phyloP scores from a whole-genome alignment of 2,113 vertebrate genomes.

The Bettongia penicillata region DNA sequence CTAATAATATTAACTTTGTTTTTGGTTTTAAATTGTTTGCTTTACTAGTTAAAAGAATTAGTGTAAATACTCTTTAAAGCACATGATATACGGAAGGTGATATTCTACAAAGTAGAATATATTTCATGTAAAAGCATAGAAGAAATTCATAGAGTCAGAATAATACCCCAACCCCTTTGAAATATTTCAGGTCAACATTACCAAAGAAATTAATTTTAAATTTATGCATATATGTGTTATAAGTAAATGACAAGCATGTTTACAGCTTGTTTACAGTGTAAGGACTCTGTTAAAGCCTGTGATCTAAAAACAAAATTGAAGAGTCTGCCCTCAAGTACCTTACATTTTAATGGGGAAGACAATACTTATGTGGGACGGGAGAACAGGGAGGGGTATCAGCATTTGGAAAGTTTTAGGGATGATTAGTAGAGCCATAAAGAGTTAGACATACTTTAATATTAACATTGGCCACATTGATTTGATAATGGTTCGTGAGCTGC shows the following conservation, averaged over 20 bases:
- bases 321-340: neutral
- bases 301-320: neutral
- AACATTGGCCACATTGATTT: neutral
- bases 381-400: neutral
- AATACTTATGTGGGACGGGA: neutral
- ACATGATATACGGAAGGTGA: neutral
- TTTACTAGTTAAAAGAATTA: slow-evolving; percentile 4
- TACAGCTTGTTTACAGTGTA: neutral
- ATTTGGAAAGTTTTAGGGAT: neutral
- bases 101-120: neutral
- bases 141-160: neutral
- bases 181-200: neutral
- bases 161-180: neutral
- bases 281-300: neutral
- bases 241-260: neutral
- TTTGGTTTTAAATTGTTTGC: slow-evolving; percentile 4
- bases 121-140: neutral
- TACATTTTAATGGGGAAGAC: neutral
- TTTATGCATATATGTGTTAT: neutral
- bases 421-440: too few relatives aligned
- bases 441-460: neutral
- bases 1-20: neutral
- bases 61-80: neutral
- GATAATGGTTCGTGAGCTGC: neutral
- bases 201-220: neutral